phyloP scores from a whole-genome alignment of 1,140 invertebrate species.

The Hirudo medicinalis region DNA sequence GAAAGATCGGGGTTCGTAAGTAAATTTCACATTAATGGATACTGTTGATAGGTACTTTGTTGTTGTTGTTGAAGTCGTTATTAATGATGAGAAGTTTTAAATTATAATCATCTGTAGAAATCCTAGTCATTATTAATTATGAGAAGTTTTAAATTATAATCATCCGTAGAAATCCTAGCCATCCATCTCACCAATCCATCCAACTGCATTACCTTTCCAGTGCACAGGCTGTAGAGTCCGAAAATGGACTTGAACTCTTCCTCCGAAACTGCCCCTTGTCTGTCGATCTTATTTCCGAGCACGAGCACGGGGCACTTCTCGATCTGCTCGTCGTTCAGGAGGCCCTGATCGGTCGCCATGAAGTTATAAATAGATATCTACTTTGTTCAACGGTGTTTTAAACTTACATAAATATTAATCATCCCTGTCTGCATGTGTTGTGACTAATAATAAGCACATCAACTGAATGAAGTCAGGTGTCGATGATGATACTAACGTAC shows the following conservation, averaged over 20 bases:
- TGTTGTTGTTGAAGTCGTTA: too few species aligned
- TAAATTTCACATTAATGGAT: too few species aligned
- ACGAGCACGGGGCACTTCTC: slow-evolving; percentile 88
- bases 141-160: too few species aligned
- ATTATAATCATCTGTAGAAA: too few species aligned
- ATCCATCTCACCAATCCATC: too few species aligned
- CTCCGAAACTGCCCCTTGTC: slow-evolving; percentile 83
- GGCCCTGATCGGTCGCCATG: slow-evolving; percentile 36
- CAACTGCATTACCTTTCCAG: slow-evolving; percentile 65
- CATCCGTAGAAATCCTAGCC: slow-evolving; percentile 24
- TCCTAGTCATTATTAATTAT: slow-evolving; percentile 16
- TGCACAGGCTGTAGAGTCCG: slow-evolving; percentile 81
- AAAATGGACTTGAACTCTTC: slow-evolving; percentile 87
- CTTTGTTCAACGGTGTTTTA: too few species aligned
- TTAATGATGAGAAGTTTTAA: too few species aligned
- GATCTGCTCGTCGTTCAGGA: slow-evolving; percentile 90
- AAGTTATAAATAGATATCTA: not conserved
- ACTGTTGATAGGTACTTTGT: too few species aligned
- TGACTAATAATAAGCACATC: not conserved
- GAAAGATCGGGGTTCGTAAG: too few species aligned
- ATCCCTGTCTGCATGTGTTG: not conserved
- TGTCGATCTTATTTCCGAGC: slow-evolving; percentile 98
- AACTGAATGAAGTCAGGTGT: slow-evolving; percentile 23
- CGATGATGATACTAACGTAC: slow-evolving; percentile 38
- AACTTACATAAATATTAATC: not conserved